Conservation (phyloP, 2,797 vertebrate genomes). For the Leptatherina wallacei region DNA sequence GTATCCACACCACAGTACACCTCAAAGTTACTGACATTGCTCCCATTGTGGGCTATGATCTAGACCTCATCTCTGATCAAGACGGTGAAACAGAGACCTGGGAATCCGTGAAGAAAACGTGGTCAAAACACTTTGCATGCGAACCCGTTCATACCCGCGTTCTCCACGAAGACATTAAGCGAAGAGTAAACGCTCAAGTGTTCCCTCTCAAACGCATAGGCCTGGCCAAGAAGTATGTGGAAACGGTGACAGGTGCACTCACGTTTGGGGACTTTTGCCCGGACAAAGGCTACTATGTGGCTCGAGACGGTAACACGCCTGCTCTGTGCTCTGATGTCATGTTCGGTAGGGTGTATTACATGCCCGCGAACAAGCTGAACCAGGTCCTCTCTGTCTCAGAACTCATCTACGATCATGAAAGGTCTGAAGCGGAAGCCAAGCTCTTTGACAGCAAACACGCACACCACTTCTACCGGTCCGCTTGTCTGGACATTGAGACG, state of each 20-base stretch:
- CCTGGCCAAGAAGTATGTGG: background rate
- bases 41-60: conserved; percentile 16
- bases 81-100: background rate
- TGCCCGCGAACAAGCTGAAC: background rate
- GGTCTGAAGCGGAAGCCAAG: background rate
- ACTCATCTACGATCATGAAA: conserved; percentile 30
- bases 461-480: conserved; percentile 21
- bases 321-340: conserved; percentile 35
- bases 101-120: background rate
- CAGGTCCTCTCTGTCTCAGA: fast-evolving
- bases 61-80: background rate
- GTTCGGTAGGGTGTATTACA: conserved; percentile 33
- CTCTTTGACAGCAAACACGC: conserved; percentile 15
- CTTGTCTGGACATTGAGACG: conserved; percentile 41
- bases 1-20: background rate
- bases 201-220: conserved; percentile 13
- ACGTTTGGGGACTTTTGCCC: conserved; percentile 43
- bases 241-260: conserved; percentile 7
- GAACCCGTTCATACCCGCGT: background rate
- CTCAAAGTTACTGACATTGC: background rate
- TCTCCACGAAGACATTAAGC: conserved; percentile 29
- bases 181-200: background rate
- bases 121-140: background rate
- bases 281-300: conserved; percentile 11
- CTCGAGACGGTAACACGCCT: conserved; percentile 26